Base-by-base conservation (phyloP, 1,140 invertebrate species). In the Papilio glaucus region DNA sequence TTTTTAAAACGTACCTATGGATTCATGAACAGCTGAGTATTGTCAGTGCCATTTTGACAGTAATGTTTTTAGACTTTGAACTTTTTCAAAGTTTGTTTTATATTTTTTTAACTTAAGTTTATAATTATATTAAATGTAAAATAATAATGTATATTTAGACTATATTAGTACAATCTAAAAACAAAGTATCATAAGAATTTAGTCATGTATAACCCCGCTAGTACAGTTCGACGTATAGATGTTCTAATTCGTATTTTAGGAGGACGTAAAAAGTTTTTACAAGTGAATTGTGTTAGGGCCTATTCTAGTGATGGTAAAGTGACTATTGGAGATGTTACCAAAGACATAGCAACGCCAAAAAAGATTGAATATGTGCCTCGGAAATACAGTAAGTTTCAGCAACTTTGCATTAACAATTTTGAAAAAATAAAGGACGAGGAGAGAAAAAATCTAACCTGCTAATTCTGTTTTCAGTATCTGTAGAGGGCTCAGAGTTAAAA, bases 331-430 rank as follows among this genome's bases (percentile, higher is more conserved):
- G 95, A 96, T 92, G 94, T 97, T 68, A 95, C 94, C 10, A 97
- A 96, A 82, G 92, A 94, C 37, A 90, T 97, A 0, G 95, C 91
- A 73, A 77, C 90, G 68, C 94, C 96, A 1, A 95, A 95, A 84
- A 94, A 95, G 88, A 95, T 95, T 38, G 96, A 98, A 92, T 95
- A 97, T 87, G 96, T 98, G 18, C 98, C 98, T 5, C 93, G 94
- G 83, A 96, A 97, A 84, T 98, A 98, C 87, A 94, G 97, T 98
- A 94, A 96, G 96, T 95, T 82, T 57, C 9, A 24, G 2, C 21
- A 57, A 57, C 49, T 57, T 5, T 57, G 21, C 1, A 0, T 24
- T 4, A 9, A 53, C 15, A 24, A 53, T 21, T 24, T 21, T 45
- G 6, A 7, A 4, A 10, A 21, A 4, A 4, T 13, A 24, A 57